Percentiles rank a stretch among this genome's conserved stretches.
phyloP scores from a whole-genome alignment of 2,797 vertebrate genomes.

The Chloroceryle inda region DNA sequence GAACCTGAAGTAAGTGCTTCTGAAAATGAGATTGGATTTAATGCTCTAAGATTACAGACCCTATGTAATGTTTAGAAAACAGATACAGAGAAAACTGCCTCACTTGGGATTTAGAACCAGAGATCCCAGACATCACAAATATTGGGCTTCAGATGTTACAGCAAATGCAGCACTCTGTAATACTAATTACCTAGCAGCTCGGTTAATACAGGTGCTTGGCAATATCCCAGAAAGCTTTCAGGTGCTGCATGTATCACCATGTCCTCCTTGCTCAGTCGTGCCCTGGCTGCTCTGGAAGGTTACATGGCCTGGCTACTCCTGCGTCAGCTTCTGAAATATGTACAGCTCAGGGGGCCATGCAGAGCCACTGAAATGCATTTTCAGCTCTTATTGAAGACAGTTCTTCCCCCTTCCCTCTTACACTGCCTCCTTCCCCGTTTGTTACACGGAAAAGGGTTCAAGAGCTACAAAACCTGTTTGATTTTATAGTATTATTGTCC shows the following conservation, averaged over 20 bases:
- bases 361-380: not conserved
- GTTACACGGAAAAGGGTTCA: not conserved
- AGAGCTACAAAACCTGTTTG: not conserved
- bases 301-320: not conserved
- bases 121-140: not conserved
- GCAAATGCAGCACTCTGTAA: not conserved
- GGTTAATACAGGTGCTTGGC: not conserved
- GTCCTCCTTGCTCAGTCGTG: not conserved
- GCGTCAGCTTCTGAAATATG: fast-evolving
- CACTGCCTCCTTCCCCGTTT: not conserved
- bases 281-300: not conserved
- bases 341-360: fast-evolving
- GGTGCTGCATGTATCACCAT: not conserved
- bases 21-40: not conserved
- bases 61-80: not conserved
- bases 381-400: fast-evolving
- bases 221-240: not conserved
- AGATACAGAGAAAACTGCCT: not conserved
- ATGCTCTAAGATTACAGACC: not conserved
- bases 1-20: slow-evolving; percentile 34
- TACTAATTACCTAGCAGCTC: not conserved
- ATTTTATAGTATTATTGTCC: not conserved
- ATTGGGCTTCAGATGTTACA: not conserved
- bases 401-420: not conserved
- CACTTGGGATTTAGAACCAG: not conserved